phyloP scores from a whole-genome alignment of 1,140 invertebrate species.

The Mya arenaria region DNA sequence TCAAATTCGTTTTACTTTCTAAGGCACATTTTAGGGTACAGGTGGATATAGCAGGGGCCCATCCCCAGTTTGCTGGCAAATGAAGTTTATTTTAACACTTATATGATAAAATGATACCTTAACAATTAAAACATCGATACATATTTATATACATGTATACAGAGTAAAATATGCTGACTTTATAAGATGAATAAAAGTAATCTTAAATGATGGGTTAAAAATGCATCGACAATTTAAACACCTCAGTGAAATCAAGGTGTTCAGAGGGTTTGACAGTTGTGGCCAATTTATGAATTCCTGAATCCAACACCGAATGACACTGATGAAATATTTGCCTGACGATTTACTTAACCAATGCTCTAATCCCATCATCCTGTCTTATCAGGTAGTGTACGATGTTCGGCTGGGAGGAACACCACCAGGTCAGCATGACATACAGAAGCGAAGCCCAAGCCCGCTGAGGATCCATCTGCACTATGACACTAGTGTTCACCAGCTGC shows the following conservation, averaged over 20 bases:
- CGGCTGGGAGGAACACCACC: background rate
- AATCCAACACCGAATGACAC: background rate
- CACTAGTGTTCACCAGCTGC: background rate
- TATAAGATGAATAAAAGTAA: too few relatives aligned
- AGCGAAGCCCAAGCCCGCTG: background rate
- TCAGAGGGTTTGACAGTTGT: background rate
- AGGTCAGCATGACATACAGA: background rate
- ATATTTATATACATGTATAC: too few relatives aligned
- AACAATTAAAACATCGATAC: too few relatives aligned
- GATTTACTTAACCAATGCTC: background rate
- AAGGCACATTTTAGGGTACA: too few relatives aligned
- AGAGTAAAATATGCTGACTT: too few relatives aligned
- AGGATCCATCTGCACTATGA: background rate
- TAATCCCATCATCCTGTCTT: background rate
- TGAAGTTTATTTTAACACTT: too few relatives aligned
- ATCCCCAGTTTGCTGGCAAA: too few relatives aligned
- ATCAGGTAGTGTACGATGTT: background rate
- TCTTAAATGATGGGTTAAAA: too few relatives aligned
- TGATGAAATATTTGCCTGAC: background rate
- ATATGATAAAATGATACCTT: too few relatives aligned
- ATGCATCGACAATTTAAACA: background rate
- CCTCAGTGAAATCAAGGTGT: background rate
- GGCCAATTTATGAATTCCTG: too few relatives aligned
- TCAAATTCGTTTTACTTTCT: too few relatives aligned
- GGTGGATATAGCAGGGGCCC: too few relatives aligned